Evolutionary conservation across 1,140 invertebrate genomes (phyloP).

Genomic region (Cheumatopsyche charites): DNA sequence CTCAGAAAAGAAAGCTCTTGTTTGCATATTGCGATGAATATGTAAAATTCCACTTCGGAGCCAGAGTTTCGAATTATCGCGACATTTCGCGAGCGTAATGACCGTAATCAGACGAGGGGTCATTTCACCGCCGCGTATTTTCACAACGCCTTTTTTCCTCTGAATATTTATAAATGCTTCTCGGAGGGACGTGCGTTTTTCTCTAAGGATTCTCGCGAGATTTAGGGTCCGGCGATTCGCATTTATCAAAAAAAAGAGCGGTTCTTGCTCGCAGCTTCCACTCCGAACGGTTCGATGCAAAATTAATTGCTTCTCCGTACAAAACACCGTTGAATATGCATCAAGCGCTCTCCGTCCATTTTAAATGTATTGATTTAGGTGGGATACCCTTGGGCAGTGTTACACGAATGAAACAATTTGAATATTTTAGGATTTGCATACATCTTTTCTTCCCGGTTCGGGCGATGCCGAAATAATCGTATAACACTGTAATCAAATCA

Average conservation of each 20-base stretch:
- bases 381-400: neutral
- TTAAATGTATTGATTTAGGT: conserved; percentile 22
- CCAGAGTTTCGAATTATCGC: neutral
- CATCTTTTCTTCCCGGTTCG: neutral
- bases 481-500: too few species aligned
- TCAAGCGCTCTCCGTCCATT: conserved; percentile 11
- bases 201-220: neutral
- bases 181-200: neutral
- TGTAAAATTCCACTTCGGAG: conserved; percentile 15
- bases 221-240: conserved; percentile 13
- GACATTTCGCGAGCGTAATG: conserved; percentile 17
- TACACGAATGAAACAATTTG: conserved; percentile 7
- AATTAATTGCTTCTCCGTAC: conserved; percentile 3
- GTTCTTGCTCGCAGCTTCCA: conserved; percentile 20
- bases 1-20: conserved; percentile 6
- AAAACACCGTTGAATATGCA: conserved; percentile 10
- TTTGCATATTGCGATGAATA: conserved; percentile 17
- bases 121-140: conserved; percentile 17
- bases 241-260: conserved; percentile 35
- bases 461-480: neutral
- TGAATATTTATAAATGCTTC: conserved; percentile 37
- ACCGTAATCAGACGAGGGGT: conserved; percentile 33
- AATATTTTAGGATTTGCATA: conserved; percentile 16
- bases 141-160: neutral
- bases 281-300: neutral